Conservation (phyloP, 2,113 vertebrate genomes). For the Perca schrenkii region DNA sequence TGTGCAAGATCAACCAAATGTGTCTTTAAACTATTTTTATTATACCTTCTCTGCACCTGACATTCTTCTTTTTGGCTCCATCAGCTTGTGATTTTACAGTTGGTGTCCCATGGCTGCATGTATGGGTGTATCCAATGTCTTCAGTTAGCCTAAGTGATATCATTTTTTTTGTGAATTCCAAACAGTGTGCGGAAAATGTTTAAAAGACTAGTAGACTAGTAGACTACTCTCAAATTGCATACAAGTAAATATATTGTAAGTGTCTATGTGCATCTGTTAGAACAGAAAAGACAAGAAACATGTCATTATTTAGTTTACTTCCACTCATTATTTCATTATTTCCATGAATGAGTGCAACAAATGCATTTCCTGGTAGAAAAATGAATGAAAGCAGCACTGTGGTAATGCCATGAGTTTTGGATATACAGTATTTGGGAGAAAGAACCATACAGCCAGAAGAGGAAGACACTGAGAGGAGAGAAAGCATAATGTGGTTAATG, state of each 20-base stretch:
- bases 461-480: background rate
- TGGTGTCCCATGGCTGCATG: background rate
- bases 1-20: background rate
- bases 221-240: background rate
- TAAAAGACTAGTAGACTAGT: background rate
- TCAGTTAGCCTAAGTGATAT: background rate
- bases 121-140: background rate
- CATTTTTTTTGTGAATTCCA: background rate
- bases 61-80: background rate
- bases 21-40: background rate
- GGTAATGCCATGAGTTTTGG: background rate
- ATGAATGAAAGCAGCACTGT: background rate
- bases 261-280: background rate
- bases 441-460: background rate
- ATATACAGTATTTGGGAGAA: background rate
- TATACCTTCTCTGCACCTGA: background rate
- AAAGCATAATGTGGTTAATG: background rate
- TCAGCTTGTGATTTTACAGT: background rate
- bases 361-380: background rate
- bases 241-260: background rate
- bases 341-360: background rate
- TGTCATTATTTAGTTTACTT: background rate
- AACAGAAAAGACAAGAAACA: background rate
- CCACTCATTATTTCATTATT: no score
- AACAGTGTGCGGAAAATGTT: background rate